A percentile compares a stretch with the other conserved stretches of the same genome.
phyloP scores from a whole-genome alignment of 2,888 invertebrate genomes.

The Erebia epiphron region DNA sequence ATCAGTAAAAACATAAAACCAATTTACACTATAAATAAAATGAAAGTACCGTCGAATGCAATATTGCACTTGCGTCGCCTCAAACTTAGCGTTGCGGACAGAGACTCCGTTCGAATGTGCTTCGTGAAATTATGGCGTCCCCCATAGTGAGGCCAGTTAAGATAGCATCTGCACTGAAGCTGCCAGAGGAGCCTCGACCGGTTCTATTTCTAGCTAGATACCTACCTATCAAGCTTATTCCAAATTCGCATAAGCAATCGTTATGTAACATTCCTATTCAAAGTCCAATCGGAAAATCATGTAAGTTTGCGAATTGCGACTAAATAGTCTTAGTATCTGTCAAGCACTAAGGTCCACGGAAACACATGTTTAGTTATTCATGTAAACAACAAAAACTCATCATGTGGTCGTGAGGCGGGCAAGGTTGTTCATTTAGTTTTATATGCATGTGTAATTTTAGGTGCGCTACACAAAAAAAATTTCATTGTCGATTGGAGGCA shows the following conservation, averaged over 20 bases:
- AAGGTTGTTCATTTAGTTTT: conserved; percentile 54
- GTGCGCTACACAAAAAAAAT: conserved; percentile 29
- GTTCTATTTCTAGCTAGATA: background rate
- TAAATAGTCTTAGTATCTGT: background rate
- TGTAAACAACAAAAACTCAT: conserved; percentile 54
- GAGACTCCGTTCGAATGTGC: too few species aligned
- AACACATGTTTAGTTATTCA: conserved; percentile 47
- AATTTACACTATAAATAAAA: too few species aligned
- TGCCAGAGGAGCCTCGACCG: background rate
- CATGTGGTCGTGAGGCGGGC: conserved; percentile 47
- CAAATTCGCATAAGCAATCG: background rate
- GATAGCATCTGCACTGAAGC: too few species aligned
- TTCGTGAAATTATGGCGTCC: too few species aligned
- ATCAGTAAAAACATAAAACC: too few species aligned
- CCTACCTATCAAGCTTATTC: too few species aligned
- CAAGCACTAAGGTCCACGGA: conserved; percentile 18
- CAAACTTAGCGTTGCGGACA: too few species aligned
- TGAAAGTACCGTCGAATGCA: background rate
- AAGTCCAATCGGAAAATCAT: background rate
- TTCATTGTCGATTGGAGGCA: conserved; percentile 30
- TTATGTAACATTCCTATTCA: background rate
- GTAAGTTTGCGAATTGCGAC: background rate
- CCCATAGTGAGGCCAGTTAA: too few species aligned
- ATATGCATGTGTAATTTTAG: conserved; percentile 43
- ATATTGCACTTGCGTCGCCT: background rate